Base-by-base conservation (phyloP, 1,140 invertebrate species). In the Amyelois transitella region DNA sequence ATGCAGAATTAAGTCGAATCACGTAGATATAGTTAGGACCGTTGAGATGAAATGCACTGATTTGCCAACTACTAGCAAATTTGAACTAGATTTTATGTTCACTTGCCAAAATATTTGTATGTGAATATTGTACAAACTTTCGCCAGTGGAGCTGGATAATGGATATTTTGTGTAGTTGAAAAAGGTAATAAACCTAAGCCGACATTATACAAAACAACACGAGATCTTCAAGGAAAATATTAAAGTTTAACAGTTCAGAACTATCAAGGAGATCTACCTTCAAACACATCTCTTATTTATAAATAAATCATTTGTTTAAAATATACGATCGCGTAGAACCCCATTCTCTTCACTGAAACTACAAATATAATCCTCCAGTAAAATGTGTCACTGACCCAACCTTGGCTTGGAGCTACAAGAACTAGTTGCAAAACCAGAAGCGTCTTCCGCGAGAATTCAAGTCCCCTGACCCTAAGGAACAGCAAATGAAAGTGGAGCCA, bases 21-120 rank as follows among this genome's bases (percentile, higher is more conserved):
- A 56, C 54, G 54, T 56, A 43, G 7, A 19, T 17, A 18, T 38
- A 38, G 45, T 28, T 19, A 43, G 24, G 52, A 19, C 7, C 17
- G 32, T 38, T 38, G 12, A 51, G 54, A 56, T 56, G 54, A 56
- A 56, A 56, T 12, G 14, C 2, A 12, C 14, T 24, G 54, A 56
- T 56, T 48, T 48, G 45, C 18, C 4, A 48, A 44, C 21, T n/a
- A n/a, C n/a, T 24, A 22, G 38, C 38, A 38, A 20, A 48, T 48
- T 53, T 14, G 12, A 45, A 24, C 24, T 44, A 52, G 21, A 52
- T 43, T 19, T 12, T 17, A 28, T 14, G n/a, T n/a, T 12, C 19
- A 45, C 19, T 20, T 45, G 18, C 1, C 19, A 38, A 38, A 38
- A 38, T 10, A 5, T 1, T 6, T 38, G 1, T 38, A 28, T 28